phyloP scores from a whole-genome alignment of 1,140 invertebrate species.

The Teleopsis dalmanni region DNA sequence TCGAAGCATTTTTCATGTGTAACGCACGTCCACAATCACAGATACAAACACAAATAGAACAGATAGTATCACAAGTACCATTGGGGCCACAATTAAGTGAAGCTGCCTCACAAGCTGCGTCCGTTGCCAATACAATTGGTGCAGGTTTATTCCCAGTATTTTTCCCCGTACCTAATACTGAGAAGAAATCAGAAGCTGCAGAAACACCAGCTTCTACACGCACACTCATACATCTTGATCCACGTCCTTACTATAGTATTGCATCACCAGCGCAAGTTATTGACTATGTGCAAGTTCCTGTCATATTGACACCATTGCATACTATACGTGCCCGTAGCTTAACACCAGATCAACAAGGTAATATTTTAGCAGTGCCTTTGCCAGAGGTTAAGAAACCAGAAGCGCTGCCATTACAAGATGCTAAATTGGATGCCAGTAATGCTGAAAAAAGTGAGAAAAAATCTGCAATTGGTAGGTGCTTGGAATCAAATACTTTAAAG shows the following conservation, averaged over 20 bases:
- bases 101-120: neutral
- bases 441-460: constrained; percentile 18
- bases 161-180: neutral
- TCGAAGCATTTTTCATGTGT: too few species aligned
- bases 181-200: too few species aligned
- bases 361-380: neutral
- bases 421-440: neutral
- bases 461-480: neutral
- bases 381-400: constrained; percentile 13
- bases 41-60: too few species aligned
- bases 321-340: constrained; percentile 37
- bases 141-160: constrained; percentile 1
- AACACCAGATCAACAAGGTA: constrained; percentile 4
- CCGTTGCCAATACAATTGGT: constrained; percentile 22
- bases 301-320: constrained; percentile 24
- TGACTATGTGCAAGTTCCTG: constrained; percentile 26
- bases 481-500: constrained; percentile 9
- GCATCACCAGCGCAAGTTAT: constrained; percentile 27
- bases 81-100: constrained; percentile 3
- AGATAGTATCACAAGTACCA: too few species aligned
- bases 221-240: constrained; percentile 13
- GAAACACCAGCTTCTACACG: neutral
- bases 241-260: constrained; percentile 28
- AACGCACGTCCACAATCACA: too few species aligned
- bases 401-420: constrained; percentile 12